A percentile compares a stretch with the other conserved stretches of the same genome.
Conservation (phyloP, 1,140 invertebrate genomes). For the Araneus ventricosus region DNA sequence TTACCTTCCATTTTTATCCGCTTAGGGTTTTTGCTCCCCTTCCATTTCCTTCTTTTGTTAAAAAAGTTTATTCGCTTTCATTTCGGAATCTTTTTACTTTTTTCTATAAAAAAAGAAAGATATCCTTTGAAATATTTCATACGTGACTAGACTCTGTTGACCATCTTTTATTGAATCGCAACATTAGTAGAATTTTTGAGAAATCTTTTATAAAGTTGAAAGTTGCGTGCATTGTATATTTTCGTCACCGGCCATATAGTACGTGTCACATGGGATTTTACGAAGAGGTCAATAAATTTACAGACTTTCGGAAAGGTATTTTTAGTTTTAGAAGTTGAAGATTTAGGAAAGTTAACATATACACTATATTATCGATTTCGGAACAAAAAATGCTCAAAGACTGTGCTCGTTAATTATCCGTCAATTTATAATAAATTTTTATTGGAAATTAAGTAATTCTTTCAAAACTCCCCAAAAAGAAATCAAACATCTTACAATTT, state of each 20-base stretch:
- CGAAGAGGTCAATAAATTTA: too few species aligned
- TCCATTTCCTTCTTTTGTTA: background rate
- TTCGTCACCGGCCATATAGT: background rate
- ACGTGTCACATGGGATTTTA: too few species aligned
- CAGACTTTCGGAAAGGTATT: too few species aligned
- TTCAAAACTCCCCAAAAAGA: too few species aligned
- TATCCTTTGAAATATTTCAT: background rate
- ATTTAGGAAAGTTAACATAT: too few species aligned
- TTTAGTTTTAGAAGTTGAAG: too few species aligned
- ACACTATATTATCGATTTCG: too few species aligned
- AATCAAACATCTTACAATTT: too few species aligned
- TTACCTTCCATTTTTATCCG: background rate
- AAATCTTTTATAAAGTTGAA: background rate
- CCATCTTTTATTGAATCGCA: background rate
- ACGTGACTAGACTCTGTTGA: background rate
- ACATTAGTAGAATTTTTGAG: background rate
- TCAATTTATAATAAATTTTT: too few species aligned
- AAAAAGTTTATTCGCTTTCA: background rate
- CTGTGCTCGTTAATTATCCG: too few species aligned
- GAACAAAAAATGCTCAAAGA: too few species aligned
- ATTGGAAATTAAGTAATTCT: too few species aligned
- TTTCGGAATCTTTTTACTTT: background rate
- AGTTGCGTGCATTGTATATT: background rate
- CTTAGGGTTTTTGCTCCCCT: background rate
- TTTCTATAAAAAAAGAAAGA: background rate